These are phyloP conservation scores for Micrasema longulum DNA, from an alignment of 1,140 invertebrate species.

Conservation along the genomic window DNA sequence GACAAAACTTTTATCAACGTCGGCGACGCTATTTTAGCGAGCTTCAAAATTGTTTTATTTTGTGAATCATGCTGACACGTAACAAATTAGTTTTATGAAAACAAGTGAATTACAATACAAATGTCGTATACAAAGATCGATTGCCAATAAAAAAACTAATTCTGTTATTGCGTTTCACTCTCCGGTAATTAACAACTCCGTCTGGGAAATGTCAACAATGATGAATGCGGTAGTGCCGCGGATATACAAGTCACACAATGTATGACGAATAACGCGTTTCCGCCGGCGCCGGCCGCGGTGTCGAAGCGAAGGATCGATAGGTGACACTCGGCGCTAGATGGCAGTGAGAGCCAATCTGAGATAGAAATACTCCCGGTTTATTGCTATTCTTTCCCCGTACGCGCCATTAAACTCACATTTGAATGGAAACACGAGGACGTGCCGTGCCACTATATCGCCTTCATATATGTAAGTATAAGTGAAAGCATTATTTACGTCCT, in stretches of 20 bases:
- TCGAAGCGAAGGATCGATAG: constrained; percentile 18
- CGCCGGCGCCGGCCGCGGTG: too few relatives aligned
- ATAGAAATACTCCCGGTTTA: constrained; percentile 31
- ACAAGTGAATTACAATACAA: too few relatives aligned
- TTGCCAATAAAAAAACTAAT: not conserved
- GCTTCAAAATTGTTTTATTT: too few relatives aligned
- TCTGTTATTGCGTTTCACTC: not conserved
- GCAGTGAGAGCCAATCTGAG: not conserved
- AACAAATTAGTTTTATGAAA: too few relatives aligned
- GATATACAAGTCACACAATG: not conserved
- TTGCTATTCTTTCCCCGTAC: constrained; percentile 33
- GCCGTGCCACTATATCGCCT: constrained; percentile 12
- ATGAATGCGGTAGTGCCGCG: not conserved
- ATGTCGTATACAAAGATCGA: not conserved
- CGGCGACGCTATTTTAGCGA: too few relatives aligned
- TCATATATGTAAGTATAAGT: constrained; percentile 13
- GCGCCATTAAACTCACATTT: constrained; percentile 39
- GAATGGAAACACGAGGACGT: constrained; percentile 37
- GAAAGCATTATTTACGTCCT: constrained; percentile 30
- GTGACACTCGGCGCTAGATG: constrained; percentile 7
- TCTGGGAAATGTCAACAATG: constrained; percentile 5
- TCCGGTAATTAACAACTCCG: constrained; percentile 1
- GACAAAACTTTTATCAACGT: too few relatives aligned
- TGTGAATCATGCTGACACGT: too few relatives aligned
- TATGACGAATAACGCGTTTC: constrained; percentile 18